Conservation (phyloP, 2,113 vertebrate genomes). For the Cyprinodon variegatus region DNA sequence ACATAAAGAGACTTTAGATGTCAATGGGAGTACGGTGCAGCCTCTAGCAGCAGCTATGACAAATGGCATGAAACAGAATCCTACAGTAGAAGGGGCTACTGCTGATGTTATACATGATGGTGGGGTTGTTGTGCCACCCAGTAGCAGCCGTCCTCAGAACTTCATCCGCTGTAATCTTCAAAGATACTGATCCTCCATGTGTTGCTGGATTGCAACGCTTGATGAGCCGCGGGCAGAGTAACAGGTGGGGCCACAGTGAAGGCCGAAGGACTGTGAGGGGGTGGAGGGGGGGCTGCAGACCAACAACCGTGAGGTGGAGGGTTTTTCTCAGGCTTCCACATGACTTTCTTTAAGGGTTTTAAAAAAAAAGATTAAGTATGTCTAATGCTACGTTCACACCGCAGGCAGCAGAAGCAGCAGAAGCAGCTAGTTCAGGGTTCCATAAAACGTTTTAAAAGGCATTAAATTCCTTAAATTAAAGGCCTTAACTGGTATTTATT, state of each 20-base stretch:
- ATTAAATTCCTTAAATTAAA: no score
- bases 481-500: no score
- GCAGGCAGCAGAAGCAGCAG: neutral
- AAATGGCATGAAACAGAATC: conserved; percentile 8
- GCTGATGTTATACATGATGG: conserved; percentile 15
- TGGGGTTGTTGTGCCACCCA: conserved; percentile 26
- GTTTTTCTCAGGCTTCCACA: neutral
- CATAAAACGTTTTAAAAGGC: no score
- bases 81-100: neutral
- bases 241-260: conserved; percentile 3
- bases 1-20: neutral
- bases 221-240: conserved; percentile 11
- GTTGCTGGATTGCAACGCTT: conserved; percentile 10
- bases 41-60: conserved; percentile 3
- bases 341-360: conserved; percentile 14
- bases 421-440: no score
- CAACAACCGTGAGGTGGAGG: neutral
- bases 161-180: conserved; percentile 37
- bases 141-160: conserved; percentile 31
- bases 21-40: neutral
- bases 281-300: conserved; percentile 2
- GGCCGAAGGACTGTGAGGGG: neutral
- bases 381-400: no score
- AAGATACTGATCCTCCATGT: conserved; percentile 24
- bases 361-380: no score